These are phyloP conservation scores for Diachasmimorpha longicaudata DNA, from an alignment of 1,140 invertebrate genomes.

Conservation along the genomic window DNA sequence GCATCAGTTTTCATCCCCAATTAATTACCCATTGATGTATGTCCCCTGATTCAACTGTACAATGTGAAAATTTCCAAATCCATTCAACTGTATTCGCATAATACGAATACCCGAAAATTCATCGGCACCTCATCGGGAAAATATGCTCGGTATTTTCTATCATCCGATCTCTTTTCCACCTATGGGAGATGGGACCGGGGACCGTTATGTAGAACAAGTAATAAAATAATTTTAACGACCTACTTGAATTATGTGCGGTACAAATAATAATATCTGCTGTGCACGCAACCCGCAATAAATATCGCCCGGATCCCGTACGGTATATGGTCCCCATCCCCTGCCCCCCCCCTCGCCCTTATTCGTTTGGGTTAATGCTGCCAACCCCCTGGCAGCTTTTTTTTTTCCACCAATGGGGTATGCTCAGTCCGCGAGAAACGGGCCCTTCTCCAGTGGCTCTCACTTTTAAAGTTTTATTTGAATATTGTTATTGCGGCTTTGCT, in stretches of 20 bases:
- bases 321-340: not conserved
- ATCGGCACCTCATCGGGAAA: not conserved
- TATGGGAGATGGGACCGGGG: not conserved
- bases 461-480: not conserved
- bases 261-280: slow-evolving; percentile 58
- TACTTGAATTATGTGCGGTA: slow-evolving; percentile 59
- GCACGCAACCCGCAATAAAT: slow-evolving; percentile 59
- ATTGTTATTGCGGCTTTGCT: not conserved
- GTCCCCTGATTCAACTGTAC: not conserved
- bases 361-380: not conserved
- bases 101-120: not conserved
- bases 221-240: slow-evolving; percentile 61
- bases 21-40: not conserved
- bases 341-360: not conserved
- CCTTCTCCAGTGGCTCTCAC: slow-evolving; percentile 23
- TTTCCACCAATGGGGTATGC: not conserved
- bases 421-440: slow-evolving; percentile 15
- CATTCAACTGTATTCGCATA: not conserved
- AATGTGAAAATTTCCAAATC: not conserved
- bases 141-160: slow-evolving; percentile 2
- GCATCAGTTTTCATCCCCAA: not conserved
- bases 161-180: not conserved
- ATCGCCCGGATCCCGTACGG: slow-evolving; percentile 25
- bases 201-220: slow-evolving; percentile 56
- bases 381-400: not conserved